A percentile compares a stretch with the other conserved stretches of the same genome.
Evolutionary conservation across 2,113 vertebrate genomes (phyloP).

Genomic region (Cololabis saira): DNA sequence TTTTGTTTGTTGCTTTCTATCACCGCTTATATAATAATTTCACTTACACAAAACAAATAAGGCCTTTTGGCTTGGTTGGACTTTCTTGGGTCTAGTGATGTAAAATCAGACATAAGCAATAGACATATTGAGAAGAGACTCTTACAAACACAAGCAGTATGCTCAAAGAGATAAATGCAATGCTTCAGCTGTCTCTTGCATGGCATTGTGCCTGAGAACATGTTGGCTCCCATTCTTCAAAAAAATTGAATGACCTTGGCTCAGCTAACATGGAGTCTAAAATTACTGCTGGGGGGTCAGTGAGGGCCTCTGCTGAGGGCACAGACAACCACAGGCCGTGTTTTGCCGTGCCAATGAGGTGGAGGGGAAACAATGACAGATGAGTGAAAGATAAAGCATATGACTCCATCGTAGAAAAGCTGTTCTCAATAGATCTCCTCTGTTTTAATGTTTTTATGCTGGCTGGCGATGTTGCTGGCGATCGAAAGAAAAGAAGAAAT

Average conservation of each 20-base stretch:
- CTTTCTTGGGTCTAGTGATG: background rate
- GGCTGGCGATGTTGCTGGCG: slow-evolving; percentile 23
- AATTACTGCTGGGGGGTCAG: slow-evolving; percentile 82
- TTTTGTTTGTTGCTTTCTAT: slow-evolving; percentile 12
- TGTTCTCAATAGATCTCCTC: slow-evolving; percentile 13
- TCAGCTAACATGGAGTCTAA: slow-evolving; percentile 77
- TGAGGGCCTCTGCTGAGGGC: slow-evolving; percentile 69
- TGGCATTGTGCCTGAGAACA: slow-evolving; percentile 57
- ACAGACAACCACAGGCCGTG: slow-evolving; percentile 61
- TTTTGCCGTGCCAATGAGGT: slow-evolving; percentile 61
- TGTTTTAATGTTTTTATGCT: slow-evolving; percentile 29
- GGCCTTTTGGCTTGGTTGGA: too few species aligned
- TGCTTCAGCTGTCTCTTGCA: slow-evolving; percentile 34
- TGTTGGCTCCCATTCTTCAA: slow-evolving; percentile 57
- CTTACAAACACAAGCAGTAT: slow-evolving; percentile 33
- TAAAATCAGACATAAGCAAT: slow-evolving; percentile 28
- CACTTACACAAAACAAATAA: slow-evolving; percentile 6
- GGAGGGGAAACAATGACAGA: slow-evolving; percentile 72
- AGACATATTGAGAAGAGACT: slow-evolving; percentile 36
- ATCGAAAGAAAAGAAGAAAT: slow-evolving; percentile 27
- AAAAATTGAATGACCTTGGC: slow-evolving; percentile 76
- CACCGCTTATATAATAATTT: slow-evolving; percentile 25
- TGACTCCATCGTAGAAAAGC: slow-evolving; percentile 19
- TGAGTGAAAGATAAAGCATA: slow-evolving; percentile 59
- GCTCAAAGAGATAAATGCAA: slow-evolving; percentile 36